A percentile compares a stretch with the other conserved stretches of the same genome.
These are phyloP conservation scores for Conopomorpha cramerella DNA, from an alignment of 1,140 invertebrate genomes.

Conservation along the genomic window DNA sequence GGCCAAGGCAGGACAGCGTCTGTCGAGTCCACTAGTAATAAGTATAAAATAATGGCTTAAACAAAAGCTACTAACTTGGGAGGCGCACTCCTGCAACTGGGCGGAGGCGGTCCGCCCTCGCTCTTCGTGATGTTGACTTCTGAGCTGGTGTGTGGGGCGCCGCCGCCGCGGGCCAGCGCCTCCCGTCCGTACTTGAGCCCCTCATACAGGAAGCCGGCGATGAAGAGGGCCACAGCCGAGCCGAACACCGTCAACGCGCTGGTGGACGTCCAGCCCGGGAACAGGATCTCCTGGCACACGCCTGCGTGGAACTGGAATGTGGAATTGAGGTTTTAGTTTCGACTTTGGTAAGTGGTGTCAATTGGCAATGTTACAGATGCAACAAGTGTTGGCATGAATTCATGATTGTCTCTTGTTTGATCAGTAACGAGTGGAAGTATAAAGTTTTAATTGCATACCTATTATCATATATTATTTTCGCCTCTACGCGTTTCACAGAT, in stretches of 20 bases:
- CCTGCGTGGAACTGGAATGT: slow-evolving; percentile 81
- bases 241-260: slow-evolving; percentile 76
- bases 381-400: too few species aligned
- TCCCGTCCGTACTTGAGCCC: slow-evolving; percentile 90
- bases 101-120: slow-evolving; percentile 65
- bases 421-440: too few species aligned
- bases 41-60: slow-evolving; percentile 4
- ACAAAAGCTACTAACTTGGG: slow-evolving; percentile 31
- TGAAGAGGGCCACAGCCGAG: slow-evolving; percentile 84
- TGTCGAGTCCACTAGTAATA: too few species aligned
- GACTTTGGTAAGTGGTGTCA: too few species aligned
- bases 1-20: too few species aligned
- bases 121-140: slow-evolving; percentile 66
- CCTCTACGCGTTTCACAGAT: too few species aligned
- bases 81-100: slow-evolving; percentile 62
- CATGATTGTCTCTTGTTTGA: too few species aligned
- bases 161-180: slow-evolving; percentile 75
- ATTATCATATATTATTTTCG: too few species aligned
- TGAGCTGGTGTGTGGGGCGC: slow-evolving; percentile 66
- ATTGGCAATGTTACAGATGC: too few species aligned
- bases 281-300: slow-evolving; percentile 74
- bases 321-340: not conserved
- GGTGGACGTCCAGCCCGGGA: slow-evolving; percentile 77
- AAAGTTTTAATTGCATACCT: too few species aligned
- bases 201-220: slow-evolving; percentile 87